Base-by-base conservation (phyloP, 92 coral and sea anemone genomes). In the Porites lobata region DNA sequence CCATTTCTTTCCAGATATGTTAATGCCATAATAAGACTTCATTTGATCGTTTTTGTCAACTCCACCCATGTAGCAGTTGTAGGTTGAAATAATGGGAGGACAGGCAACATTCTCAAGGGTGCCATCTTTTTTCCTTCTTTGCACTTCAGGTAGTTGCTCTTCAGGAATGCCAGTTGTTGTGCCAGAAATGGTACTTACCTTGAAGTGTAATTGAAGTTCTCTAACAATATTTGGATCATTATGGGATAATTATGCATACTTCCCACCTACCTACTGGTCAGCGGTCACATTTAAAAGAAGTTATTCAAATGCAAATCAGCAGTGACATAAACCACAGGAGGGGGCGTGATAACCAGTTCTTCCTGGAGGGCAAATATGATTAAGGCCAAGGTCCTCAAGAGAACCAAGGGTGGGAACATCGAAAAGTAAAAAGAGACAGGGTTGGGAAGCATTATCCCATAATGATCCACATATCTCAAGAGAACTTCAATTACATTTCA, bases 31-130 rank as follows among this genome's bases (percentile, higher is more conserved):
- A 50, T 77, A 85, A 7, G 93, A 90, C 54, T 65, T 64, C 89
- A 89, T 74, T 76, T 89, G 88, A 56, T 89, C 79, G 76, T 89
- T 89, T 22, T 19, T 56, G 72, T 89, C 89, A 15, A 89, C 92
- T 65, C 92, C 92, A 53, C 85, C 92, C 92, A 72, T 69, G 69
- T 85, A 79, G 43, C 26, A 64, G 75, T 85, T 85, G 78, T 85
- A 89, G n/a, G 21, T 12, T 26, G 75, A 17, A 15, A 57, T 29
- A 10, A 72, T 24, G 7, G 50, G 85, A 24, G 26, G 85, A 50
- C 75, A 66, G 63, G 85, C 26, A 50, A 80, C 90, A 13, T 65
- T 82, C 52, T n/a, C 56, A 72, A 20, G 22, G 80, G 57, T 19
- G 1, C 53, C 1, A 2, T 38, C 26, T 17, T 24, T 65, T 57